Conservation (phyloP, 2,888 invertebrate genomes). For the Bellardia bayeri region DNA sequence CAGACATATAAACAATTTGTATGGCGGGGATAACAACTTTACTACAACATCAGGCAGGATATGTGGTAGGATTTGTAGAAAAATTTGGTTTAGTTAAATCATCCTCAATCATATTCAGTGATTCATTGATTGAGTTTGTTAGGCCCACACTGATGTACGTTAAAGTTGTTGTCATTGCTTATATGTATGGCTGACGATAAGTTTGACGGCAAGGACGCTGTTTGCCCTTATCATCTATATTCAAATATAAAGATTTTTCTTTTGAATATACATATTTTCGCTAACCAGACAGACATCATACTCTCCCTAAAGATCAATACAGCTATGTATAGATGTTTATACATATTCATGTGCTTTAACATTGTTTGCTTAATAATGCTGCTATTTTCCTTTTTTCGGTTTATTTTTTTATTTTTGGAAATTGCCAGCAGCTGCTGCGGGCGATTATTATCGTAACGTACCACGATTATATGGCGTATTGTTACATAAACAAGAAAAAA, state of each 20-base stretch:
- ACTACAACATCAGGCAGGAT: background rate
- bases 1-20: slow-evolving; percentile 34
- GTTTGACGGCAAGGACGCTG: background rate
- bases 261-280: too few relatives aligned
- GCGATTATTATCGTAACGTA: slow-evolving; percentile 40
- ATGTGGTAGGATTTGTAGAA: slow-evolving; percentile 28
- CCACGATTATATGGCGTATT: slow-evolving; percentile 36
- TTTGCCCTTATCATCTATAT: slow-evolving; percentile 1
- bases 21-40: background rate
- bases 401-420: background rate
- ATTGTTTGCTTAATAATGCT: slow-evolving; percentile 28
- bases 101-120: slow-evolving; percentile 71
- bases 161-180: background rate
- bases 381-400: background rate
- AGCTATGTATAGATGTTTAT: background rate
- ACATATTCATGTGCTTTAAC: background rate
- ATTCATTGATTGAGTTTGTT: slow-evolving; percentile 67
- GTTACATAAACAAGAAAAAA: background rate
- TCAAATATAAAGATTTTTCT: background rate
- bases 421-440: slow-evolving; percentile 19
- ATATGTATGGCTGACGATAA: background rate
- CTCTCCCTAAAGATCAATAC: too few relatives aligned
- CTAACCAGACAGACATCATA: too few relatives aligned
- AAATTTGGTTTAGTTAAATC: slow-evolving; percentile 60
- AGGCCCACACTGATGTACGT: background rate